Conservation (phyloP, 2,888 invertebrate genomes). For the Rotaria macrura region DNA sequence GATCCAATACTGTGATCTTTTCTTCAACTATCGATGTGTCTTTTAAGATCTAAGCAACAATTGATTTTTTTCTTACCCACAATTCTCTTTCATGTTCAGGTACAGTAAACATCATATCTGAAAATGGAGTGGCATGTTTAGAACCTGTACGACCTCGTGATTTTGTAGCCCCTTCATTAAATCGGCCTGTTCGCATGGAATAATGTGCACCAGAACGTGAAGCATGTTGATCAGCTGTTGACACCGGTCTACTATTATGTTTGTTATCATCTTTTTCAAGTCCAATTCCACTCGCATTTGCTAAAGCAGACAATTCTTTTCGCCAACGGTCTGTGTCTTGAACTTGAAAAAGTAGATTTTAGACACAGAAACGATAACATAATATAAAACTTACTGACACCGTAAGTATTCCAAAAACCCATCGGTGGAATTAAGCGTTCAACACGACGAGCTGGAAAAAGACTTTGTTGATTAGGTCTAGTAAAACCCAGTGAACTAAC, state of each 20-base stretch:
- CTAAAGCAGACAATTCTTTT: conserved; percentile 24
- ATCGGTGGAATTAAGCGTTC: conserved; percentile 28
- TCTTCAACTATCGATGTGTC: too few species aligned
- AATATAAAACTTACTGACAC: conserved; percentile 3
- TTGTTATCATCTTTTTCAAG: conserved; percentile 18
- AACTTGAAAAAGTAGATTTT: not conserved
- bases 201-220: conserved; percentile 24
- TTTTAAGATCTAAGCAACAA: too few species aligned
- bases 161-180: not conserved
- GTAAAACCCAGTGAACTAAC: not conserved
- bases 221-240: not conserved
- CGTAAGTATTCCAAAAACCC: conserved; percentile 29
- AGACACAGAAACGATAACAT: not conserved
- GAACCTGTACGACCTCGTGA: conserved; percentile 8
- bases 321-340: conserved; percentile 31
- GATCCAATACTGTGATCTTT: too few species aligned
- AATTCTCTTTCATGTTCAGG: conserved; percentile 29
- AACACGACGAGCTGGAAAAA: conserved; percentile 16
- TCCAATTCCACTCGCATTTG: conserved; percentile 24
- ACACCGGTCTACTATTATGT: conserved; percentile 13
- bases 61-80: conserved; percentile 22
- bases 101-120: not conserved
- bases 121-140: not conserved
- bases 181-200: not conserved
- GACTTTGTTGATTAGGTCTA: not conserved